A percentile compares a stretch with the other conserved stretches of the same genome.
These are phyloP conservation scores for Carpatolechia fugitivella DNA, from an alignment of 2,888 invertebrate genomes.

Conservation along the genomic window DNA sequence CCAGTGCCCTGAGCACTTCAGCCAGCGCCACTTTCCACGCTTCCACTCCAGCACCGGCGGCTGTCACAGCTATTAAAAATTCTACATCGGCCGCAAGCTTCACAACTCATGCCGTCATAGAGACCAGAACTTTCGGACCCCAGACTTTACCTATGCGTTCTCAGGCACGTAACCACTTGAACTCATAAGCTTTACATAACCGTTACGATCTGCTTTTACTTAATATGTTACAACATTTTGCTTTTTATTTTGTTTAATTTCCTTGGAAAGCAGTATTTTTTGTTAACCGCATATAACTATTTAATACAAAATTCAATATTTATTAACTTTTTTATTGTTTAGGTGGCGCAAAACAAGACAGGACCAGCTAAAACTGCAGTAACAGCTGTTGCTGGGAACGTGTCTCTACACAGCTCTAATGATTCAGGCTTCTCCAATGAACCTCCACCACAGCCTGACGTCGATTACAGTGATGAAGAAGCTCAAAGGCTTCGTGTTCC, in stretches of 20 bases:
- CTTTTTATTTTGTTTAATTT: no score
- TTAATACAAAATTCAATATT: background rate
- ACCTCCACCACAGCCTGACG: conserved; percentile 91
- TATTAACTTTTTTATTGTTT: conserved; percentile 16
- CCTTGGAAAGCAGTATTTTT: background rate
- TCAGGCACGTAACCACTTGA: conserved; percentile 65
- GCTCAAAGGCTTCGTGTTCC: conserved; percentile 81
- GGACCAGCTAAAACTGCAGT: conserved; percentile 71
- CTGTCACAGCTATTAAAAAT: conserved; percentile 69
- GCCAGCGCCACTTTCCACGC: conserved; percentile 82
- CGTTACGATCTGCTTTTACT: no score
- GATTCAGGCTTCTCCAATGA: conserved; percentile 96
- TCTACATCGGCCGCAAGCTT: conserved; percentile 81
- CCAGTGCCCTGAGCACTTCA: conserved; percentile 80
- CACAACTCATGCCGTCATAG: conserved; percentile 71
- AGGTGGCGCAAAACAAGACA: conserved; percentile 68
- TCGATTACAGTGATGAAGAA: conserved; percentile 95
- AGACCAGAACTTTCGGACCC: conserved; percentile 71
- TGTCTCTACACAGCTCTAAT: conserved; percentile 93
- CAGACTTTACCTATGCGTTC: conserved; percentile 73
- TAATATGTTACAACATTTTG: no score
- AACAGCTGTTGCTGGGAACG: conserved; percentile 80
- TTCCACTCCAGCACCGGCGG: conserved; percentile 52
- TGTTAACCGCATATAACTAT: background rate
- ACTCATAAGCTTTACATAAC: no score